Evolutionary conservation across 2,797 vertebrate genomes (phyloP).

Genomic region (Dallia pectoralis): DNA sequence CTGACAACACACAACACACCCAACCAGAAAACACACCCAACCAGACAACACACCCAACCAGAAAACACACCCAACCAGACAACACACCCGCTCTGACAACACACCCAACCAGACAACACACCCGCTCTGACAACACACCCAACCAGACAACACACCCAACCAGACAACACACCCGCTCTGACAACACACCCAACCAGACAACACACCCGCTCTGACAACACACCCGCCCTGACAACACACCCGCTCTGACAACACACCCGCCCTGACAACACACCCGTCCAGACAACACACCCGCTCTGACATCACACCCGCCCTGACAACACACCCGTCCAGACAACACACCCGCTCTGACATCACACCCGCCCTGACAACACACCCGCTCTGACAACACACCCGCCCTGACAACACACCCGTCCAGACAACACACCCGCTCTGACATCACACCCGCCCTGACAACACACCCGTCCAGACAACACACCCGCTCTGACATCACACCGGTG

Average conservation of each 20-base stretch:
- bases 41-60: conserved; percentile 25
- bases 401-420: conserved; percentile 60
- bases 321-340: conserved; percentile 55
- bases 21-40: conserved; percentile 73
- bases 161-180: conserved; percentile 24
- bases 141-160: conserved; percentile 74
- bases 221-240: too few relatives aligned
- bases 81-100: too few relatives aligned
- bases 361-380: conserved; percentile 73
- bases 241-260: conserved; percentile 11
- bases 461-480: conserved; percentile 70
- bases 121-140: not conserved
- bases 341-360: too few relatives aligned
- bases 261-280: conserved; percentile 74
- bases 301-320: conserved; percentile 61
- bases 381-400: conserved; percentile 24
- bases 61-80: conserved; percentile 60
- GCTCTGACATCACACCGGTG: too few relatives aligned
- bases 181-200: conserved; percentile 60
- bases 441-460: conserved; percentile 16
- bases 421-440: too few relatives aligned
- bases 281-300: conserved; percentile 22
- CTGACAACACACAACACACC: too few relatives aligned
- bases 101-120: conserved; percentile 40
- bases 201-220: too few relatives aligned